These are phyloP conservation scores for Acanthoscelides obtectus DNA, from an alignment of 2,888 invertebrate species.

Conservation along the genomic window DNA sequence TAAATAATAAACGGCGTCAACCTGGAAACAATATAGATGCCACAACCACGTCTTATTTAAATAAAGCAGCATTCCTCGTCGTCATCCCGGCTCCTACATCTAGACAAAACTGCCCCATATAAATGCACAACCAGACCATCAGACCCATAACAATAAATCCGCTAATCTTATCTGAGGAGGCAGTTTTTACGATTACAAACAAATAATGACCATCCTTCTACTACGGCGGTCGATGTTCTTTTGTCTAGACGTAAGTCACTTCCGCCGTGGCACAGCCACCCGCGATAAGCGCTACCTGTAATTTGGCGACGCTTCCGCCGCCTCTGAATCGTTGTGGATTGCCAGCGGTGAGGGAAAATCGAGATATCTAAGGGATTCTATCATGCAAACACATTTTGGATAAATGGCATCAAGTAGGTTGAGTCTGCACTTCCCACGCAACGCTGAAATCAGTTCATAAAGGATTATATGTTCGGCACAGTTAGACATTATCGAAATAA, in stretches of 20 bases:
- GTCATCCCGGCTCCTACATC: neutral
- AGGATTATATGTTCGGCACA: too few relatives aligned
- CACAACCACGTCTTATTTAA: neutral
- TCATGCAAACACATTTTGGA: too few relatives aligned
- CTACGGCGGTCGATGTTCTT: slow-evolving; percentile 24
- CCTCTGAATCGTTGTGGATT: neutral
- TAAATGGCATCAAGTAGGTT: too few relatives aligned
- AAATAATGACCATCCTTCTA: slow-evolving; percentile 3
- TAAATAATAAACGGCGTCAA: too few relatives aligned
- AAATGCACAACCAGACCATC: neutral
- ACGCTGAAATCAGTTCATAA: too few relatives aligned
- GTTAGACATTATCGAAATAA: too few relatives aligned
- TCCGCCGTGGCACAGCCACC: slow-evolving; percentile 15
- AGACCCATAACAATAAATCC: slow-evolving; percentile 18
- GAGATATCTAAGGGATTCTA: neutral
- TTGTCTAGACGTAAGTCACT: slow-evolving; percentile 28
- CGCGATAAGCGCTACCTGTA: slow-evolving; percentile 25
- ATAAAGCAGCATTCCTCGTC: neutral
- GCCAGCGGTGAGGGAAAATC: neutral
- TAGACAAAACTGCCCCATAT: neutral
- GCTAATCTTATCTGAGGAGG: slow-evolving; percentile 16
- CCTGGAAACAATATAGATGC: too few relatives aligned
- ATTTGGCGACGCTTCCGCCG: slow-evolving; percentile 6
- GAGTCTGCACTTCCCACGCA: too few relatives aligned
- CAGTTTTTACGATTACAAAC: neutral